Percentiles rank a stretch among this genome's conserved stretches.
Conservation (phyloP, 2,113 vertebrate species). For the Acanthisitta chloris region DNA sequence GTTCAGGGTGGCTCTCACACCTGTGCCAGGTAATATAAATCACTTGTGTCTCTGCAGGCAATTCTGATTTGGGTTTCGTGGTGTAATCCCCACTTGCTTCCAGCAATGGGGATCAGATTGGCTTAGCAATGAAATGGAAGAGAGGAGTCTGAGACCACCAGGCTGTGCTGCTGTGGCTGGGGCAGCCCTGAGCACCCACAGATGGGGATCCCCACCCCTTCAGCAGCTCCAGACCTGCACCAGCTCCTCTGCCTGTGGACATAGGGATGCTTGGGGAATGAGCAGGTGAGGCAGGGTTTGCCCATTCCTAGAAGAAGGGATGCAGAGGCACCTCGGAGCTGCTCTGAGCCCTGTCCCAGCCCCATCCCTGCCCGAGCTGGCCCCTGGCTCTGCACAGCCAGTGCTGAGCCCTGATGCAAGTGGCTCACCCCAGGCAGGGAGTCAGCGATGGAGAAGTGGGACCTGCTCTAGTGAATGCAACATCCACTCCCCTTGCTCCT, state of each 20-base stretch:
- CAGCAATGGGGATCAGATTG: not conserved
- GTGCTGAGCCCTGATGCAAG: not conserved
- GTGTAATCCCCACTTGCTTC: not conserved
- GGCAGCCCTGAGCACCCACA: not conserved
- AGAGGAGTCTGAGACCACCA: not conserved
- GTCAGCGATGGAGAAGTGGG: not conserved
- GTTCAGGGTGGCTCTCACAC: not conserved
- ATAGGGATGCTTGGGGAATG: not conserved
- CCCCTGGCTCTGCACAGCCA: not conserved
- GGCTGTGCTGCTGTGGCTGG: not conserved
- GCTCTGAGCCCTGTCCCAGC: not conserved
- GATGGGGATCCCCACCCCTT: not conserved
- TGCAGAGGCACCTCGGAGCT: not conserved
- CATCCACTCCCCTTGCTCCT: not conserved
- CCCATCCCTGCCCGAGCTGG: not conserved
- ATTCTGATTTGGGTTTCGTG: not conserved
- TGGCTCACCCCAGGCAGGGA: not conserved
- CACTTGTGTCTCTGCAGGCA: not conserved
- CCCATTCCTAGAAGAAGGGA: conserved; percentile 26
- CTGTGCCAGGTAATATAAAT: fast-evolving
- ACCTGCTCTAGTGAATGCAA: not conserved
- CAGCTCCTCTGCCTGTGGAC: not conserved
- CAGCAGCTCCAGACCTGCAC: not conserved
- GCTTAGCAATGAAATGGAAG: not conserved
- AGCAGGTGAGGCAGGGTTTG: not conserved